Evolutionary conservation across 2,797 vertebrate genomes (phyloP).

Genomic region (Fistularia tabacaria): DNA sequence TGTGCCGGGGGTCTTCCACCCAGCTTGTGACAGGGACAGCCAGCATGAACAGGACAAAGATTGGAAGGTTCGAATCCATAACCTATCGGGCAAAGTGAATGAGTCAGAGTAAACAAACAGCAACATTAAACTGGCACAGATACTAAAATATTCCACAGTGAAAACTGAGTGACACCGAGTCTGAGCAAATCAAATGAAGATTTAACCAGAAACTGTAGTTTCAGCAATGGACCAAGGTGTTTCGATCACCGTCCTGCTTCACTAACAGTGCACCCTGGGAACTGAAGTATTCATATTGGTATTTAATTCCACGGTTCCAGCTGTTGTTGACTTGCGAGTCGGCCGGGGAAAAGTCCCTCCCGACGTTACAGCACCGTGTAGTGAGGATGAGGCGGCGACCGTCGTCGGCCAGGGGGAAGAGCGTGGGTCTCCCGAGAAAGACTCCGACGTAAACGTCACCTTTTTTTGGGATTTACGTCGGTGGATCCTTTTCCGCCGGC

Average conservation of each 20-base stretch:
- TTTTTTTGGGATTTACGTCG: too few relatives aligned
- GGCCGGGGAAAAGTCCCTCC: constrained; percentile 11
- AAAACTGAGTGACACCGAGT: too few relatives aligned
- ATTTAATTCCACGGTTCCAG: too few relatives aligned
- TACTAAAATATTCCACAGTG: too few relatives aligned
- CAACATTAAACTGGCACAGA: neutral
- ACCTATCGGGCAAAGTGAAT: constrained; percentile 24
- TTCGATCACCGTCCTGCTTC: too few relatives aligned
- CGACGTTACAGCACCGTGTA: constrained; percentile 13
- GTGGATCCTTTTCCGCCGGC: too few relatives aligned
- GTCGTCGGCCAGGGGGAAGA: constrained; percentile 26
- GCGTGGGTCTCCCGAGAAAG: neutral
- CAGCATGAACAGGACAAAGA: constrained; percentile 46
- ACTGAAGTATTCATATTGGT: too few relatives aligned
- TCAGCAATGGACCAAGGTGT: too few relatives aligned
- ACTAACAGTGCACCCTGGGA: too few relatives aligned
- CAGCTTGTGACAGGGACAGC: constrained; percentile 40
- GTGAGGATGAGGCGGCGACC: constrained; percentile 22
- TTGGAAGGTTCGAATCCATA: constrained; percentile 53
- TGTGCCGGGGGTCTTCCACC: constrained; percentile 20
- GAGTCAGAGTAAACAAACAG: neutral
- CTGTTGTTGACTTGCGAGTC: too few relatives aligned
- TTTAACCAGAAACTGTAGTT: too few relatives aligned
- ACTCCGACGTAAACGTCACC: neutral
- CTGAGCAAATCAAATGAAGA: too few relatives aligned